A percentile compares a stretch with the other conserved stretches of the same genome.
Conservation (phyloP, 2,888 invertebrate species). For the Agonopterix arenella region DNA sequence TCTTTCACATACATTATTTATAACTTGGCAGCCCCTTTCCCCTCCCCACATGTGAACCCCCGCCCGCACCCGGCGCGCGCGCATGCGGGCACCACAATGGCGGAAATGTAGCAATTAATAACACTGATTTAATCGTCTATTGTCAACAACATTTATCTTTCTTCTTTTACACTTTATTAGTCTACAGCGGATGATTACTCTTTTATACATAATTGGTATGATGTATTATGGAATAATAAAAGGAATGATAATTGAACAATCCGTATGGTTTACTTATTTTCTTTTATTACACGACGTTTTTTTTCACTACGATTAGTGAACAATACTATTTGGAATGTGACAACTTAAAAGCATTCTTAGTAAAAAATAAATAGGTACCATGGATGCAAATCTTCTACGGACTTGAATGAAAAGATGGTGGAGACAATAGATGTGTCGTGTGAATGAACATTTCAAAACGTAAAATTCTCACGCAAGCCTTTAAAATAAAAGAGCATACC, state of each 20-base stretch:
- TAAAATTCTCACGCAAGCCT: not conserved
- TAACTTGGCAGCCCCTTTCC: conserved; percentile 28
- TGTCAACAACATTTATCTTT: conserved; percentile 29
- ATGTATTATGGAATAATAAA: no score
- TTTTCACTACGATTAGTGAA: no score
- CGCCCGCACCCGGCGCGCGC: conserved; percentile 21
- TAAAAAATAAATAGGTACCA: no score
- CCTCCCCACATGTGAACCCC: conserved; percentile 11
- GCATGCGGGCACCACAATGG: conserved; percentile 45
- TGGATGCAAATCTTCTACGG: no score
- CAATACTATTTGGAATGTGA: no score
- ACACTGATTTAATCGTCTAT: conserved; percentile 54
- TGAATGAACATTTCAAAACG: no score
- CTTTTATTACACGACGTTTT: no score
- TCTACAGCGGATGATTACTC: not conserved
- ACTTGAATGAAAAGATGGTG: no score
- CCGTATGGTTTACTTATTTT: no score
- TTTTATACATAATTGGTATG: not conserved
- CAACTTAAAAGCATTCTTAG: no score
- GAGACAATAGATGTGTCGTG: no score
- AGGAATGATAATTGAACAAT: no score
- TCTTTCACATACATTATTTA: conserved; percentile 51
- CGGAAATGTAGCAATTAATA: conserved; percentile 52
- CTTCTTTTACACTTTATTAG: conserved; percentile 25
- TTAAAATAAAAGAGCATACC: not conserved